These are phyloP conservation scores for Drosophila cracens DNA, from an alignment of 2,888 invertebrate species.

Conservation along the genomic window DNA sequence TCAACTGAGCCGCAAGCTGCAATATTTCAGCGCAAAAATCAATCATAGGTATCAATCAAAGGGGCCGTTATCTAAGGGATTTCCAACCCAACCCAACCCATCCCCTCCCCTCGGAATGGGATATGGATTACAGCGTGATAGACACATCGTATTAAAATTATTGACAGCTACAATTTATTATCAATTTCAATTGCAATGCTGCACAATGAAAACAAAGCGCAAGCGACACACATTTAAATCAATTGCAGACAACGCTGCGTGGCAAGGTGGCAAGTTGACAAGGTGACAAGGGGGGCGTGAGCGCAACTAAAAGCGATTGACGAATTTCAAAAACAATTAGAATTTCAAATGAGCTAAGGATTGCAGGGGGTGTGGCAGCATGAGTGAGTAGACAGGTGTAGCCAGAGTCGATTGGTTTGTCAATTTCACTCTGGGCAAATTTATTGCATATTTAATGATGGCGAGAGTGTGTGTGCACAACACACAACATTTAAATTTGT, in stretches of 20 bases:
- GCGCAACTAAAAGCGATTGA: conserved; percentile 56
- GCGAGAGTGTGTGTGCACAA: conserved; percentile 5
- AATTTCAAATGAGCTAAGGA: conserved; percentile 68
- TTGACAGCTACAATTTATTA: conserved; percentile 83
- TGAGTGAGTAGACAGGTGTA: conserved; percentile 35
- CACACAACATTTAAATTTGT: conserved; percentile 53
- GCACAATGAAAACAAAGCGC: conserved; percentile 30
- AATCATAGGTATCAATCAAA: conserved; percentile 50
- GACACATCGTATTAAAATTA: conserved; percentile 79
- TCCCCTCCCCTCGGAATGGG: background rate
- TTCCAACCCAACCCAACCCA: too few species aligned
- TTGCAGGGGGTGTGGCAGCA: background rate
- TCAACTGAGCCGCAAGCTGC: conserved; percentile 37
- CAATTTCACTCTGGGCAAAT: conserved; percentile 62
- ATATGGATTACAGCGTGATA: conserved; percentile 58
- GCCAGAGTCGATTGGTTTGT: conserved; percentile 22
- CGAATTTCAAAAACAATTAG: conserved; percentile 77
- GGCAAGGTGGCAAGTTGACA: background rate
- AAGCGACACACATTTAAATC: conserved; percentile 63
- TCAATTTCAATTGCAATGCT: conserved; percentile 58
- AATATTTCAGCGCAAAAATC: conserved; percentile 55
- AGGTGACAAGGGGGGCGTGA: background rate
- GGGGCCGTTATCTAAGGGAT: conserved; percentile 25
- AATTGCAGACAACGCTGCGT: conserved; percentile 44
- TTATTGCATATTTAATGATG: conserved; percentile 78